Conservation (phyloP, 2,797 vertebrate genomes). For the Australoheros facetus region DNA sequence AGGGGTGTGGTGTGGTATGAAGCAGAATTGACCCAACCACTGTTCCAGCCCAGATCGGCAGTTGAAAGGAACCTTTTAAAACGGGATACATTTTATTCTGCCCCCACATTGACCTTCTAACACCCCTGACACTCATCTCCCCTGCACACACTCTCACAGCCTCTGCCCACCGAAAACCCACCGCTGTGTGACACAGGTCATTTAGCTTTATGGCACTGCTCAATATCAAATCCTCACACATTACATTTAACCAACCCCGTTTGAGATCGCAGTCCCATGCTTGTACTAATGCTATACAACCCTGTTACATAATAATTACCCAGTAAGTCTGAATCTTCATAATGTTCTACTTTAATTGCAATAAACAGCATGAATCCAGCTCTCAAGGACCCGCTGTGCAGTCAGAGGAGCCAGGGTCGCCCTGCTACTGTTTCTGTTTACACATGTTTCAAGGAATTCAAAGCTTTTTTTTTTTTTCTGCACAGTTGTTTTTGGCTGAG, state of each 20-base stretch:
- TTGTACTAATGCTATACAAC: slow-evolving; percentile 51
- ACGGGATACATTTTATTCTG: slow-evolving; percentile 55
- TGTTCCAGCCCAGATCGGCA: slow-evolving; percentile 33
- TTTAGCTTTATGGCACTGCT: slow-evolving; percentile 70
- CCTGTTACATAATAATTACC: slow-evolving; percentile 63
- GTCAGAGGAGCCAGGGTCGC: slow-evolving; percentile 30
- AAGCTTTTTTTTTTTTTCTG: slow-evolving; percentile 10
- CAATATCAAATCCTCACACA: slow-evolving; percentile 61
- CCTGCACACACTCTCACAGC: slow-evolving; percentile 27
- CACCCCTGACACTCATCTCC: slow-evolving; percentile 42
- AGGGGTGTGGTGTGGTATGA: slow-evolving; percentile 6
- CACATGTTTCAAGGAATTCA: slow-evolving; percentile 35
- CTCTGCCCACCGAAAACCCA: slow-evolving; percentile 49
- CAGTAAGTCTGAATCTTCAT: slow-evolving; percentile 52
- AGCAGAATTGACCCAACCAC: slow-evolving; percentile 55
- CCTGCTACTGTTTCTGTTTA: slow-evolving; percentile 48
- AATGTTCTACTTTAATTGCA: slow-evolving; percentile 60
- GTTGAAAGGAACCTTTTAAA: slow-evolving; percentile 58
- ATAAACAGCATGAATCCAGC: slow-evolving; percentile 44
- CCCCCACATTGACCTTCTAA: slow-evolving; percentile 65
- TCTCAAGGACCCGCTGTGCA: slow-evolving; percentile 20
- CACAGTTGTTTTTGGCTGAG: slow-evolving; percentile 42
- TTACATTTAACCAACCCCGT: slow-evolving; percentile 58
- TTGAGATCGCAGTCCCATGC: slow-evolving; percentile 42
- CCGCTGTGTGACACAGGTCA: slow-evolving; percentile 53